phyloP scores from a whole-genome alignment of 2,888 invertebrate species.

The Patella depressa region DNA sequence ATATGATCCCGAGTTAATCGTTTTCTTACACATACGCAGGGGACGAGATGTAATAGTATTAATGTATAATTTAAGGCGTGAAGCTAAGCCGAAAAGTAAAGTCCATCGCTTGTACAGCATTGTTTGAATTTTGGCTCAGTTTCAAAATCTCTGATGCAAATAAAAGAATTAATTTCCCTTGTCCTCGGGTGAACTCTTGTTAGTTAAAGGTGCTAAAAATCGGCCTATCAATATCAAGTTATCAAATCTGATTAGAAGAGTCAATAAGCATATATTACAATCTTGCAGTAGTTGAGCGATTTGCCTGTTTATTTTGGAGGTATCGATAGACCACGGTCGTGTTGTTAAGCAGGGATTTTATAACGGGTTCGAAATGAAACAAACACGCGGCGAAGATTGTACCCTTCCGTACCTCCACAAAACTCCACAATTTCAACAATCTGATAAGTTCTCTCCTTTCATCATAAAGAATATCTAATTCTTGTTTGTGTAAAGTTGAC shows the following conservation, averaged over 20 bases:
- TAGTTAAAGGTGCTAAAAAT: conserved; percentile 21
- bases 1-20: conserved; percentile 13
- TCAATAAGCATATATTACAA: conserved; percentile 15
- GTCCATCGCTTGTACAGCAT: neutral
- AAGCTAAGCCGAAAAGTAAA: conserved; percentile 10
- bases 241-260: conserved; percentile 22
- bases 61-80: conserved; percentile 10
- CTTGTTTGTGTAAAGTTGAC: no score
- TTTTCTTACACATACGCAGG: conserved; percentile 10
- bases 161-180: conserved; percentile 5
- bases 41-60: conserved; percentile 8
- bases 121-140: conserved; percentile 9
- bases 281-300: neutral
- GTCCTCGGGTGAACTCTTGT: conserved; percentile 2
- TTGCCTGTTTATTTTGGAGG: neutral
- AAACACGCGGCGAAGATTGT: neutral
- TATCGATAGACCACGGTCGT: neutral
- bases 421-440: no score
- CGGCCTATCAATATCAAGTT: conserved; percentile 23
- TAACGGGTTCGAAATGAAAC: neutral
- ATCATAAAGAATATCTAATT: no score
- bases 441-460: no score
- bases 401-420: neutral
- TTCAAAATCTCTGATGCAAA: conserved; percentile 8
- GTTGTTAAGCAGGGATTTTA: neutral